Conservation (phyloP, 1,140 invertebrate genomes). For the Tetraneura akinire region DNA sequence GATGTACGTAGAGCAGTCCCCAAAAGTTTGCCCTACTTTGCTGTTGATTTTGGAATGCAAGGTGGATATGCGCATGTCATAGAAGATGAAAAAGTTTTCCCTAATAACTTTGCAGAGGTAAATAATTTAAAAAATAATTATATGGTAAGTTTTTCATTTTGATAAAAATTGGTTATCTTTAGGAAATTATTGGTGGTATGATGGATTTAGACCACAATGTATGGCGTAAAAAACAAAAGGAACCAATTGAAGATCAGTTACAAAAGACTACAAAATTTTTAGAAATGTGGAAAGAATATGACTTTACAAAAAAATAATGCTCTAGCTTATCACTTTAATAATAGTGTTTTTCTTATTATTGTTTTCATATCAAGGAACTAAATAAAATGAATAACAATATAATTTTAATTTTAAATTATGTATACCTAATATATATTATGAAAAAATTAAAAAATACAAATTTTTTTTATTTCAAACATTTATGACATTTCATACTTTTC, state of each 20-base stretch:
- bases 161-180: slow-evolving; percentile 55
- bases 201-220: slow-evolving; percentile 80
- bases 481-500: background rate
- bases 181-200: slow-evolving; percentile 95
- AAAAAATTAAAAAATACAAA: slow-evolving; percentile 28
- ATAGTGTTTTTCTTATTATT: too few relatives aligned
- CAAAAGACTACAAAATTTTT: slow-evolving; percentile 70
- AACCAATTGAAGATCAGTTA: slow-evolving; percentile 72
- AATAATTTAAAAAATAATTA: slow-evolving; percentile 14
- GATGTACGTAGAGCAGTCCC: slow-evolving; percentile 81
- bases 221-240: slow-evolving; percentile 80
- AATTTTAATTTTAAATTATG: slow-evolving; percentile 11
- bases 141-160: background rate
- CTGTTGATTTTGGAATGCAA: slow-evolving; percentile 87
- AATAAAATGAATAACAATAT: background rate
- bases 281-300: slow-evolving; percentile 68
- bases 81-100: slow-evolving; percentile 88
- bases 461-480: background rate
- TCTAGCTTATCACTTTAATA: background rate
- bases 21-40: slow-evolving; percentile 93
- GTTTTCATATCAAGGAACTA: too few relatives aligned
- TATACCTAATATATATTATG: background rate
- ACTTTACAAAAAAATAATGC: slow-evolving; percentile 59
- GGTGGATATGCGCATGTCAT: slow-evolving; percentile 94
- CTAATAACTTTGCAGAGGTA: slow-evolving; percentile 88